Evolutionary conservation across 2,113 vertebrate species (phyloP), one percentile per base, ranked within the genome.

Genomic region (Athene noctua): DNA sequence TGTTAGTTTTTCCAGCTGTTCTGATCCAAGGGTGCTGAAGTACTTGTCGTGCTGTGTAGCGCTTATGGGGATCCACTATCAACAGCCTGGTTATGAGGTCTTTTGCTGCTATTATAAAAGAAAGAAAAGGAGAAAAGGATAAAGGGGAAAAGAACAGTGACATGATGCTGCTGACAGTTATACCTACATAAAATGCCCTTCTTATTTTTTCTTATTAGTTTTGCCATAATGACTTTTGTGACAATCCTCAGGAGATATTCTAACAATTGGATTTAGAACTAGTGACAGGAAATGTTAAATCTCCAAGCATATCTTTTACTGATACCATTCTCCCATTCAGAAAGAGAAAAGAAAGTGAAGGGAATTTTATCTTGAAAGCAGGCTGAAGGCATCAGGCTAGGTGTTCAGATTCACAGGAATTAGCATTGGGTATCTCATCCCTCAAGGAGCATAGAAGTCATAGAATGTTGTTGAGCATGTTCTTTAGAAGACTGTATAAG

Each of bases 21-120:
- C 98, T 98, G 86, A 99, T 98, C 99, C 99, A 99, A 38, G 98
- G 98, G 74, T 99, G 99, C 95, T 98, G 98, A 72, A 99, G 97
- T 8, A 99, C 99, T 89, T 99, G 98, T 42, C 97, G 97, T 55
- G 99, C 99, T 3, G 99, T 99, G 94, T 99, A 98, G 75, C 99
- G 98, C 83, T 98, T 97, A 65, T 97, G 97, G 34, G 99, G 99
- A 68, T 99, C 98, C 21, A 99, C 97, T 96, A 99, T 98, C 96
- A 99, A 96, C 88, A 99, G 97, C 94, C 98, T 98, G 92, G 96
- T 98, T 86, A 99, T 98, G 70, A 99, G 98, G 91, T 98, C 98
- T 98, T 98, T 99, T 94, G 98, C 99, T 92, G 97, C 98, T 98
- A 4, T 96, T 68, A n/a, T 10, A 30, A 20, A 80, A 85, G 59